Evolutionary conservation across 2,113 vertebrate genomes (phyloP), one percentile per base, ranked within the genome.

Genomic region (Gobio gobio): DNA sequence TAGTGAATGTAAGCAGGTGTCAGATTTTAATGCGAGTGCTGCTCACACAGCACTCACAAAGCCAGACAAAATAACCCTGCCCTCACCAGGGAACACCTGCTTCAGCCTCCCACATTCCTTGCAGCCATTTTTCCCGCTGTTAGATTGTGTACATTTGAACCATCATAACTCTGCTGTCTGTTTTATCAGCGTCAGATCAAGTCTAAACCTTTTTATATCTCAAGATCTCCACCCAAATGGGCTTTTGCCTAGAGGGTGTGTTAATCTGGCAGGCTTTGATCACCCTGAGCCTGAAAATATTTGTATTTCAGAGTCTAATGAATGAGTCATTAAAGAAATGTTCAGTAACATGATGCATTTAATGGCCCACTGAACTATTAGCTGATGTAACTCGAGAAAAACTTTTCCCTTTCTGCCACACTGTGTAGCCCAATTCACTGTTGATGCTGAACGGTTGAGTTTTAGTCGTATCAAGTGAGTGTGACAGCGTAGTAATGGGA

Each of bases 61-160:
- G 85, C 78, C 70, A 76, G 58, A 81, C 59, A 86, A 81, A 86
- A 86, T 76, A 86, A 76, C 26, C 36, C 78, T 56, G 68, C 45
- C 20, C 70, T 82, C 43, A 80, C 61, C n/a, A 76, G 66, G 80
- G 73, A 82, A 81, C 78, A 76, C 78, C 85, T 82, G 85, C 72
- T 82, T 2, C 70, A 66, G 59, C 58, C 56, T 80, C 45, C 84
- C 58, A 74, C 78, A 86, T 86, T 86, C 78, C 45, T 86, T 36
- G 10, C 58, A 14, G 70, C 43, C 47, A 47, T 66, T 81, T 29
- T 66, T 75, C 18, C 78, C 24, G 5, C 18, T 63, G 12, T 20
- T 56, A 80, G 40, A 74, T 49, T 81, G 49, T 85, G 29, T 73
- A 49, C 26, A 36, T n/a, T 68, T 81, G 61, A 47, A 63, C 63